Evolutionary conservation across 2,888 invertebrate species (phyloP).

Genomic region (Protophormia terraenovae): DNA sequence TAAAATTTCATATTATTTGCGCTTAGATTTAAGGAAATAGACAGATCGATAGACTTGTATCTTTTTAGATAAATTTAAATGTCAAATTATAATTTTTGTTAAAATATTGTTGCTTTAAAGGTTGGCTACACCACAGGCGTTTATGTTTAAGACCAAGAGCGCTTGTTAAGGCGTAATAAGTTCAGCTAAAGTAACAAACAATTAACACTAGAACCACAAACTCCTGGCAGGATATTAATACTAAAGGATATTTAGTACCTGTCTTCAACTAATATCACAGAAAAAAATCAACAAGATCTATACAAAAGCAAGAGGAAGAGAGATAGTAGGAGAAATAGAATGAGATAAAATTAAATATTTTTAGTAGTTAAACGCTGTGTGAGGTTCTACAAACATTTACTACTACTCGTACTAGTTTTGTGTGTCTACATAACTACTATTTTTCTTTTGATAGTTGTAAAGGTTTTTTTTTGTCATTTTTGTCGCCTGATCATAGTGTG

Average conservation of each 20-base stretch:
- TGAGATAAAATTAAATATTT: not conserved
- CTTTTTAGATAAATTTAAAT: slow-evolving; percentile 10
- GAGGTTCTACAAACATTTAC: slow-evolving; percentile 36
- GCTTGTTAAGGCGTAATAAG: slow-evolving; percentile 60
- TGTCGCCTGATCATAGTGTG: slow-evolving; percentile 59
- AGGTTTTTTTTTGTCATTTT: slow-evolving; percentile 40
- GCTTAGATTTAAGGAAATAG: not conserved
- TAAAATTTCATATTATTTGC: slow-evolving; percentile 60
- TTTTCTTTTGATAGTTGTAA: not conserved
- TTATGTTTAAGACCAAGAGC: not conserved
- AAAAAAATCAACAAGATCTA: no score
- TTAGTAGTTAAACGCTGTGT: slow-evolving; percentile 39
- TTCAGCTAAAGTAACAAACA: slow-evolving; percentile 65
- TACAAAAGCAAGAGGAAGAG: not conserved
- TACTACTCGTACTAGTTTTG: not conserved
- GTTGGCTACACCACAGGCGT: not conserved
- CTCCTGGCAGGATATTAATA: slow-evolving; percentile 26
- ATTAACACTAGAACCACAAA: slow-evolving; percentile 71
- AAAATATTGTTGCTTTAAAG: not conserved
- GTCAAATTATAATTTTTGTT: not conserved
- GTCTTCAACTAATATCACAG: not conserved
- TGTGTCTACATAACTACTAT: not conserved
- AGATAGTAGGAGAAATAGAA: not conserved
- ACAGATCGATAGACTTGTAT: no score
- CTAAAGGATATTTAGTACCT: slow-evolving; percentile 22